Percentiles rank a stretch among this genome's conserved stretches.
Conservation (phyloP, 2,888 invertebrate genomes). For the Melipona beecheii region DNA sequence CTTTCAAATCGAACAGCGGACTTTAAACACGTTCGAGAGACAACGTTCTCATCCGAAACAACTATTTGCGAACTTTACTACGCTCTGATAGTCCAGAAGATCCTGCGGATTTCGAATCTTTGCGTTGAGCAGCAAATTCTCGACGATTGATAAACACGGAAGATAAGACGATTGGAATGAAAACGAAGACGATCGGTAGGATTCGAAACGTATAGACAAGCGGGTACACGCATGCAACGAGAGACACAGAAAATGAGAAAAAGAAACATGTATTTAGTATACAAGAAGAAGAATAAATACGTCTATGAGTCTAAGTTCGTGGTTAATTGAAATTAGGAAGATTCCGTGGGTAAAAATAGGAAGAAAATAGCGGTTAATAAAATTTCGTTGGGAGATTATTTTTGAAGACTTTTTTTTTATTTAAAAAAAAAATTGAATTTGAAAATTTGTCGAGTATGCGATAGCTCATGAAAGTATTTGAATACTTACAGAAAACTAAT, state of each 20-base stretch:
- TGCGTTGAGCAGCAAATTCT: not conserved
- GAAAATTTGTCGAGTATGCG: not conserved
- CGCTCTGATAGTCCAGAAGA: too few species aligned
- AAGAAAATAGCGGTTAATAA: not conserved
- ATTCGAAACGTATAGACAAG: constrained; percentile 17
- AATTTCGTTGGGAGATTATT: not conserved
- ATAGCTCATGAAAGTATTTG: not conserved
- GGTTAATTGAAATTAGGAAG: not conserved
- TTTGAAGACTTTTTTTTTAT: not conserved
- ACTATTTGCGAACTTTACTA: not conserved
- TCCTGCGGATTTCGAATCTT: not conserved
- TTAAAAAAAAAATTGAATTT: not conserved
- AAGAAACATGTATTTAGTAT: too few species aligned
- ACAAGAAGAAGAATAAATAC: not conserved
- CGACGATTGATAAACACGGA: not conserved
- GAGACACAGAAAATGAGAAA: constrained; percentile 8
- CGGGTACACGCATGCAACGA: not conserved
- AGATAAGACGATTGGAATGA: not conserved
- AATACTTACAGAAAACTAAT: not conserved
- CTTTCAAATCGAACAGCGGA: not conserved
- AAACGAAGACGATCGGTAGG: not conserved
- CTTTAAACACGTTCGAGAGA: not conserved
- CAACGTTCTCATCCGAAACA: not conserved
- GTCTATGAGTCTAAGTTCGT: not conserved
- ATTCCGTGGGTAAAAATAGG: not conserved